Evolutionary conservation across 2,113 vertebrate genomes (phyloP), one percentile per base, ranked within the genome.

Genomic region (Phaetusa simplex): DNA sequence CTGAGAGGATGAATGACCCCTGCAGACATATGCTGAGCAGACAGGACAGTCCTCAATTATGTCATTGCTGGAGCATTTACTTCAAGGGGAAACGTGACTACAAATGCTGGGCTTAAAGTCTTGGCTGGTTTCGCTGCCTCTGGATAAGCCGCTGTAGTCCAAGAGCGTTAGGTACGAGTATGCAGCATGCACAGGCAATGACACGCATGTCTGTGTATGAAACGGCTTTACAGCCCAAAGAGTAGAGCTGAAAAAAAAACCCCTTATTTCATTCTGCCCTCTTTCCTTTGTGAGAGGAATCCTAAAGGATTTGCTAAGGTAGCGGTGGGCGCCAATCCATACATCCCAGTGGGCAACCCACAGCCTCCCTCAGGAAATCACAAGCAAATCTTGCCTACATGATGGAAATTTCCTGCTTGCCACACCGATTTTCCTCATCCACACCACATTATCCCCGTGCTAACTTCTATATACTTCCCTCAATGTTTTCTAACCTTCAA

Each of bases 51-150:
- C 87, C 85, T 94, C 94, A 84, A 92, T 95, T 95, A 97, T 93
- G 85, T 94, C 88, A 95, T 94, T 90, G 71, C 80, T 83, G 71
- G 87, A 96, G 95, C 93, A 94, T 72, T 95, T 82, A 90, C 85
- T 94, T 79, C 86, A 87, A 93, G 96, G 93, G 86, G 90, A 93
- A 95, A 92, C 18, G 8, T 92, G 94, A 85, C 84, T 78, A 79
- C 53, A 58, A 40, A 59, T 30, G 58, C 79, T 59, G 79, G 38
- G 81, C n/a, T 93, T 87, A 77, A 82, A 91, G 64, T 65, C 24
- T 64, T 22, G 84, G 77, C 58, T 81, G 82, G 13, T 87, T 85
- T 94, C 2, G 4, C 40, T 82, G 93, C 43, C 45, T 71, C 52
- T 82, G 82, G 67, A 83, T 45, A 90, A 95, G 23, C 56, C 0